Evolutionary conservation across 1,140 invertebrate genomes (phyloP), one percentile per base, ranked within the genome.

Genomic region (Stegodyphus mimosarum): DNA sequence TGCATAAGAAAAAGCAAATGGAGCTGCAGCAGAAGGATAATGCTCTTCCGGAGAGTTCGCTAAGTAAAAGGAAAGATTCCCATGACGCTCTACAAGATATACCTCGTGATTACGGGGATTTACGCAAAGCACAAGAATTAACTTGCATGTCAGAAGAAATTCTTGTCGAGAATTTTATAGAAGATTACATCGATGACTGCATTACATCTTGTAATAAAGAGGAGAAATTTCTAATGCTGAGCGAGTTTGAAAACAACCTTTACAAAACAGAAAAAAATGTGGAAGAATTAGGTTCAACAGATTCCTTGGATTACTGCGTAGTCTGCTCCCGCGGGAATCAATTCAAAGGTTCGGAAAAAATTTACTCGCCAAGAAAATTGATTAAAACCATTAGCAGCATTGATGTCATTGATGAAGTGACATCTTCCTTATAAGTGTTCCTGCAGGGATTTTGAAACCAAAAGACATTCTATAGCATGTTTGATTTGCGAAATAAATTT

Each of bases 191-290:
- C 9, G 88, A 87, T 53, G 95, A 96, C 88, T 95, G 95, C 90
- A 96, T 96, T 89, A 96, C 95, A 72, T 96, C 95, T 49, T 96
- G 95, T 90, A 95, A 96, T 70, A 90, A 92, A 91, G 93, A 93
- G 53, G 95, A 96, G 90, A 95, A 96, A 90, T 96, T 95, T 89
- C 90, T 96, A 86, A 95, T 96, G 94, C 92, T 96, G 55, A 95
- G 94, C 86, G 95, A 96, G 90, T 83, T 73, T 51, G 79, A 83
- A 83, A 83, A 83, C 18, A 96, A 96, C 90, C 90, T 96, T 69
- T 69, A 64, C 53, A 86, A 86, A 72, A 78, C 52, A 5, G 69
- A 78, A 33, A 74, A 85, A 48, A 66, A 55, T 7, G 13, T 67
- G 11, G 72, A 84, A 33, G 55, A 75, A 50, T 17, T 13, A 76